A percentile compares a stretch with the other conserved stretches of the same genome.
Evolutionary conservation across 2,888 invertebrate species (phyloP).

Genomic region (Pseudoips prasinana): DNA sequence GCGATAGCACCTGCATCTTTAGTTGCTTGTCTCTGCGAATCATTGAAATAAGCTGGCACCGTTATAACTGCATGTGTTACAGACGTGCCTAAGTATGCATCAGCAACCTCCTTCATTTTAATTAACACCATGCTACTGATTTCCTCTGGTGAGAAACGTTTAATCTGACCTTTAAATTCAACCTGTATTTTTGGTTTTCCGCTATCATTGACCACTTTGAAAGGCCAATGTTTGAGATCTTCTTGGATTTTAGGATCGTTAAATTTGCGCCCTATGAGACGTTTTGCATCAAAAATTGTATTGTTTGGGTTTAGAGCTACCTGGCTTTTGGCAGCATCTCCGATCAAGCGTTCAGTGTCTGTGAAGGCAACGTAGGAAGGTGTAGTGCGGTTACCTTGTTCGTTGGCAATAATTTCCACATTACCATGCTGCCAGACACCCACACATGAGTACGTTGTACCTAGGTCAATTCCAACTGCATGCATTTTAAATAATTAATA

Average conservation of each 20-base stretch:
- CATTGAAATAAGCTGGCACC: constrained; percentile 90
- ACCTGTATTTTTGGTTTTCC: constrained; percentile 86
- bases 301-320: constrained; percentile 87
- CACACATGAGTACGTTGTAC: constrained; percentile 80
- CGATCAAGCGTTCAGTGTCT: constrained; percentile 82
- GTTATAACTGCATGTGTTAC: constrained; percentile 89
- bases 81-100: constrained; percentile 85
- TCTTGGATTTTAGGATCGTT: constrained; percentile 88
- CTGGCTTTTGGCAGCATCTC: constrained; percentile 87
- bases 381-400: constrained; percentile 86
- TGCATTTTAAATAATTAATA: constrained; percentile 43
- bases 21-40: too few relatives aligned
- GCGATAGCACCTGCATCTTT: too few relatives aligned
- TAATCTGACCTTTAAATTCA: constrained; percentile 83
- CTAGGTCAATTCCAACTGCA: constrained; percentile 79
- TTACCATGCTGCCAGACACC: constrained; percentile 84
- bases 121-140: constrained; percentile 85
- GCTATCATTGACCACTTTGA: constrained; percentile 84
- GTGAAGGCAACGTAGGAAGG: constrained; percentile 89
- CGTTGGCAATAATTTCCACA: too few relatives aligned
- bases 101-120: constrained; percentile 84
- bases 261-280: constrained; percentile 90
- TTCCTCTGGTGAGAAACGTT: constrained; percentile 86
- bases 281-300: constrained; percentile 91
- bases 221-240: constrained; percentile 93